A percentile compares a stretch with the other conserved stretches of the same genome.
phyloP scores from a whole-genome alignment of 2,888 invertebrate species.

The Cotesia congregata region DNA sequence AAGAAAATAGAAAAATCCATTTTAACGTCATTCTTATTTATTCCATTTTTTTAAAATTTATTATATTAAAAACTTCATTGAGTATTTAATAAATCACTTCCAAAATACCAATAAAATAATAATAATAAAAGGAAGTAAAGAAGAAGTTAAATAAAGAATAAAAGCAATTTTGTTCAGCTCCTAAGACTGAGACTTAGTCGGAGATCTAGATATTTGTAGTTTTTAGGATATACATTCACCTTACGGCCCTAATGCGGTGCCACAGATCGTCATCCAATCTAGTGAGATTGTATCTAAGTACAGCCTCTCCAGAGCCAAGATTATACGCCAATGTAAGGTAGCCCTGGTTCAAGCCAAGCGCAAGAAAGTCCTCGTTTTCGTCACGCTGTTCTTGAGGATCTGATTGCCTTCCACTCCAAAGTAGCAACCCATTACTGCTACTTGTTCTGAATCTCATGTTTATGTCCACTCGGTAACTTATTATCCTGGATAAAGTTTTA shows the following conservation, averaged over 20 bases:
- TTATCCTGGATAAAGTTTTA: constrained; percentile 74
- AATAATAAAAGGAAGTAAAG: too few species aligned
- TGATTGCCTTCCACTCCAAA: constrained; percentile 85
- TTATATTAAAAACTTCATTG: too few species aligned
- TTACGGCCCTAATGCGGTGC: constrained; percentile 83
- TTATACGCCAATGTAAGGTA: constrained; percentile 84
- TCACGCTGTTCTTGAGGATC: constrained; percentile 70
- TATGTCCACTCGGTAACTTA: constrained; percentile 88
- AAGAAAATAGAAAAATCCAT: not conserved
- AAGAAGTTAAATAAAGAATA: too few species aligned
- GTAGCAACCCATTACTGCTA: constrained; percentile 80
- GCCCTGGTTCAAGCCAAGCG: constrained; percentile 86
- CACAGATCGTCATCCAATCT: constrained; percentile 91
- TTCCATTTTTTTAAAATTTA: not conserved
- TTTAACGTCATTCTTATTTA: not conserved
- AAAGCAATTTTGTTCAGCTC: not conserved
- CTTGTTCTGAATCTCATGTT: constrained; percentile 88
- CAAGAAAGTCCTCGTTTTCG: constrained; percentile 82
- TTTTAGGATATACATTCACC: constrained; percentile 71
- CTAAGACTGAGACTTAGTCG: not conserved
- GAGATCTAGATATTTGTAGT: constrained; percentile 3
- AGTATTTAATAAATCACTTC: too few species aligned
- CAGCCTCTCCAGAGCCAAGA: constrained; percentile 88
- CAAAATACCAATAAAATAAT: too few species aligned
- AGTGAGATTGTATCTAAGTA: constrained; percentile 86